These are phyloP conservation scores for Trachemys scripta DNA, from an alignment of 2,113 vertebrate species.

Conservation along the genomic window DNA sequence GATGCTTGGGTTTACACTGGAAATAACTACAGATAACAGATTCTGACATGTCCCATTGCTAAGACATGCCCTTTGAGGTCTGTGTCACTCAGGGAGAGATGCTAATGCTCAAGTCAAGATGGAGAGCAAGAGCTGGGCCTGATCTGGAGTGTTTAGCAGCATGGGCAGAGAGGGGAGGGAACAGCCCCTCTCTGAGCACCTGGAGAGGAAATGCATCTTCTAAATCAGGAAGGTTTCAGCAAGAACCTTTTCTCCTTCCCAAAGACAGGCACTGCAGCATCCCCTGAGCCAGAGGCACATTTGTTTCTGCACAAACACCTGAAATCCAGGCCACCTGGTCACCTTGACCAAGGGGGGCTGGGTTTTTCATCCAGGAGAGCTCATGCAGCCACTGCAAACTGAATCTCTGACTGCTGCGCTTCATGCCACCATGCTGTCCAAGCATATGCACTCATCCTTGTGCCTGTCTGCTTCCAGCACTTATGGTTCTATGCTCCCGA, in stretches of 20 bases:
- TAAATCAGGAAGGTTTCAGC: not conserved
- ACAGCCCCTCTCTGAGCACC: not conserved
- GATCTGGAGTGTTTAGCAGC: not conserved
- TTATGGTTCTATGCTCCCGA: not conserved
- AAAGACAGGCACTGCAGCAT: not conserved
- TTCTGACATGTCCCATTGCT: not conserved
- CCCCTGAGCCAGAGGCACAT: not conserved
- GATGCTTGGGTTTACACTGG: not conserved
- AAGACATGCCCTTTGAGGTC: constrained; percentile 12
- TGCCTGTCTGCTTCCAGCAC: not conserved
- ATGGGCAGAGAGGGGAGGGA: not conserved
- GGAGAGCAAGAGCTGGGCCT: not conserved
- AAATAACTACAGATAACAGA: not conserved
- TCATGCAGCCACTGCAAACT: not conserved
- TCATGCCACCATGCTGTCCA: not conserved
- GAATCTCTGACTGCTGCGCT: not conserved
- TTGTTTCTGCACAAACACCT: not conserved
- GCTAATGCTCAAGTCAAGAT: not conserved
- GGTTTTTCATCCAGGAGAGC: not conserved
- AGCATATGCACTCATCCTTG: not conserved
- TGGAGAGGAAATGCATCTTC: not conserved
- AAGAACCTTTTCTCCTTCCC: not conserved
- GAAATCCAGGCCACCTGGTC: not conserved
- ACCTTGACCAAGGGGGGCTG: not conserved
- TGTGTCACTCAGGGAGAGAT: constrained; percentile 6